Base-by-base conservation (phyloP, 2,888 invertebrate species). In the Andrena bicolor region DNA sequence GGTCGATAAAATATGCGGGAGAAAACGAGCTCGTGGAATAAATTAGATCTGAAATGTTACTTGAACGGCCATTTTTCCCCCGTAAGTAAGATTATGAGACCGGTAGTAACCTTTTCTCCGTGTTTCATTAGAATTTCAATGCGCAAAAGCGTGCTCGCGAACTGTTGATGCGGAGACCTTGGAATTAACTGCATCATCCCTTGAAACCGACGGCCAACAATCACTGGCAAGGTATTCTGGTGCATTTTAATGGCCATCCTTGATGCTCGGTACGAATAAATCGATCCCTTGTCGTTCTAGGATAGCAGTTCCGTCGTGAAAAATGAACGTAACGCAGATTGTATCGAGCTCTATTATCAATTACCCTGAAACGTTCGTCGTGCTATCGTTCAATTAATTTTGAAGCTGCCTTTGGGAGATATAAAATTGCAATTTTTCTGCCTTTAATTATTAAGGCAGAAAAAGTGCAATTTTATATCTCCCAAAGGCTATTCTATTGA, bases 231-330 rank as follows among this genome's bases (percentile, higher is more conserved):
- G 68, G 61, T 30, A 72, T 51, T 61, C 58, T 23, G 49, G 13
- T 16, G 58, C 48, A 49, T 53, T 72, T 68, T 51, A 80, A 76
- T 35, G 26, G 66, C 41, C 61, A 72, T 71, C 76, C 76, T 76
- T 65, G 76, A 26, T 53, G 16, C 73, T 58, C 26, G 13, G 5
- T 7, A 49, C 53, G 23, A 49, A 79, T 64, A 74, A 69, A 79
- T 79, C 51, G 74, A 74, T 74, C 48, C 51, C 13, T 49, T 35
- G 53, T 49, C 51, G 23, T 64, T 64, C 73, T 61, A 16, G 32
- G 26, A 53, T 35, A 13, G 20, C 13, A 48, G 56, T 79, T 79
- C 78, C 74, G 64, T 68, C 69, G 60, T 65, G 13, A 32, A 20
- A 58, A 6, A 23, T 56, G 58, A 74, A 66, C 35, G 20, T 13